phyloP scores from a whole-genome alignment of 2,888 invertebrate genomes.

The Hanleya hanleyi region DNA sequence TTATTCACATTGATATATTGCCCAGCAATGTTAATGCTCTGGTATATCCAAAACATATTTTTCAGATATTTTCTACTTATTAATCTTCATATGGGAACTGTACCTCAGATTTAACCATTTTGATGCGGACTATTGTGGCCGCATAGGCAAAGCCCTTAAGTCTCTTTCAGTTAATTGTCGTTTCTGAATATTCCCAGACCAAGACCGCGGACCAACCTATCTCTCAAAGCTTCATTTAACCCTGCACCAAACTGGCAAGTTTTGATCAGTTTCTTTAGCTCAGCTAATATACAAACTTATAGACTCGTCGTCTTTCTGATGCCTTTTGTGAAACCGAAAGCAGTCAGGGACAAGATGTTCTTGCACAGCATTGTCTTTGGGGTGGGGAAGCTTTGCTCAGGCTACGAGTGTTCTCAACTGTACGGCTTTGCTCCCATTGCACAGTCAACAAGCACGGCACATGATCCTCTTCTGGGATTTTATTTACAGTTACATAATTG shows the following conservation, averaged over 20 bases:
- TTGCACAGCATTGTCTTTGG: constrained; percentile 15
- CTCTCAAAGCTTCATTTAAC: constrained; percentile 31
- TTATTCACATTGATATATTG: too few relatives aligned
- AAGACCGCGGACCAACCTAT: constrained; percentile 39
- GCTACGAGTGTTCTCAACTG: constrained; percentile 13
- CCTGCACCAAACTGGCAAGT: constrained; percentile 27
- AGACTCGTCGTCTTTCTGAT: constrained; percentile 9
- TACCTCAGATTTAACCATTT: too few relatives aligned
- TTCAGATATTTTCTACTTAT: too few relatives aligned
- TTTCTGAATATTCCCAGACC: constrained; percentile 19
- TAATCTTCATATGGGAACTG: too few relatives aligned
- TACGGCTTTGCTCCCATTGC: constrained; percentile 37
- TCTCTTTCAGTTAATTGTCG: constrained; percentile 22
- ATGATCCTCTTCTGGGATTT: constrained; percentile 20
- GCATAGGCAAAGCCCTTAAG: too few relatives aligned
- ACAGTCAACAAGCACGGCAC: constrained; percentile 29
- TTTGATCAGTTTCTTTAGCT: constrained; percentile 28
- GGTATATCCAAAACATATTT: too few relatives aligned
- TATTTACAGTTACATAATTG: constrained; percentile 36
- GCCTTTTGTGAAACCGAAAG: constrained; percentile 17
- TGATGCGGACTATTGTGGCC: too few relatives aligned
- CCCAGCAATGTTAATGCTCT: too few relatives aligned
- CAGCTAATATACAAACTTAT: constrained; percentile 24
- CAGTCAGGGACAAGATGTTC: constrained; percentile 30
- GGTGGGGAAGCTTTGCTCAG: constrained; percentile 31